Percentiles rank a stretch among this genome's conserved stretches.
These are phyloP conservation scores for Rostratula benghalensis DNA, from an alignment of 2,113 vertebrate species.

Conservation along the genomic window DNA sequence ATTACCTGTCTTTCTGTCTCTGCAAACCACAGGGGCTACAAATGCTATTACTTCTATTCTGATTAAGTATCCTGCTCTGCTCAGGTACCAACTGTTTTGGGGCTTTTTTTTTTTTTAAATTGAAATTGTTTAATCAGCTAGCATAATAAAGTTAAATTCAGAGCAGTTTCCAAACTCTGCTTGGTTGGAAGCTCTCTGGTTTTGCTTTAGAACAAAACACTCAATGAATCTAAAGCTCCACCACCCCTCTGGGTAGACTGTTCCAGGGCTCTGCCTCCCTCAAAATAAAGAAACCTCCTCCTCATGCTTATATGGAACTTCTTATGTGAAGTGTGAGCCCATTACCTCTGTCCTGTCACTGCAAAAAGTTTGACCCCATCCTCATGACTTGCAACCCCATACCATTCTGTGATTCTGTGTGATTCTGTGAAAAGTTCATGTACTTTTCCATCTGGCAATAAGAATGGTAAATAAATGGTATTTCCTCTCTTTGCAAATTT, in stretches of 20 bases:
- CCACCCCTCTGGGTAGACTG: too few relatives aligned
- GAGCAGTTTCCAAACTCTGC: slow-evolving; percentile 2
- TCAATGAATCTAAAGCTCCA: background rate
- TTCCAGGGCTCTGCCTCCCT: too few relatives aligned
- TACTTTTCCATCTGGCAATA: background rate
- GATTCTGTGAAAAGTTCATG: background rate
- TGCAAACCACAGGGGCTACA: background rate
- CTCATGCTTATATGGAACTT: too few relatives aligned
- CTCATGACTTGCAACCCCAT: too few relatives aligned
- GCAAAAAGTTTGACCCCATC: too few relatives aligned
- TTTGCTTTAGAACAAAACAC: background rate
- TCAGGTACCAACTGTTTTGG: background rate
- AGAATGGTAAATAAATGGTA: background rate
- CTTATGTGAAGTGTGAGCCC: too few relatives aligned
- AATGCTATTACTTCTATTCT: slow-evolving; percentile 20
- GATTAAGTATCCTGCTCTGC: background rate
- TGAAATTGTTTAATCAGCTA: slow-evolving; percentile 1
- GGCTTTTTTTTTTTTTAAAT: background rate
- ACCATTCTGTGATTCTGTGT: too few relatives aligned
- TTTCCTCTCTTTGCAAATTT: background rate
- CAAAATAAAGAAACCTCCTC: too few relatives aligned
- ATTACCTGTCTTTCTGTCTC: slow-evolving; percentile 13
- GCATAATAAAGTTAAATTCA: slow-evolving; percentile 2
- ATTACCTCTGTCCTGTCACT: too few relatives aligned
- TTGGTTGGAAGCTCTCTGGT: background rate